Conservation (phyloP, 2,113 vertebrate genomes). For the Cygnus atratus region DNA sequence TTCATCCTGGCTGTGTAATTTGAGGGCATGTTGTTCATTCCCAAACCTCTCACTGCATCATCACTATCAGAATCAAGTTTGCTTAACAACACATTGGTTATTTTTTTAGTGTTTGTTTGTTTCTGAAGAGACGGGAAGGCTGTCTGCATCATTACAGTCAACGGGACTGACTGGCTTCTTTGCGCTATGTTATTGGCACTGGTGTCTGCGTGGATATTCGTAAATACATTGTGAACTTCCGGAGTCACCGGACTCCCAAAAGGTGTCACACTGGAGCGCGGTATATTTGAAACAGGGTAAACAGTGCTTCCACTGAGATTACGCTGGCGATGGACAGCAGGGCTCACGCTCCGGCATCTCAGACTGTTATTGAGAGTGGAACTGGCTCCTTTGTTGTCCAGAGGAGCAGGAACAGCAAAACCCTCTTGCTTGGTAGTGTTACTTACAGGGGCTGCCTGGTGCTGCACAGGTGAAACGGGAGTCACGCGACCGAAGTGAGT, state of each 20-base stretch:
- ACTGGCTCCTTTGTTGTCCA: constrained; percentile 87
- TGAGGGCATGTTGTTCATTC: constrained; percentile 90
- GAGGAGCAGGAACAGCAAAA: constrained; percentile 94
- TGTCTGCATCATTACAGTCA: constrained; percentile 99
- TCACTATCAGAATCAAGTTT: constrained; percentile 92
- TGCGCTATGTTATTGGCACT: constrained; percentile 90
- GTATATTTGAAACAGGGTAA: constrained; percentile 78
- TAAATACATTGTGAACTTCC: constrained; percentile 87
- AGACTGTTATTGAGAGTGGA: constrained; percentile 81
- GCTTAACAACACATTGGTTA: constrained; percentile 89
- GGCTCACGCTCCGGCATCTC: constrained; percentile 95
- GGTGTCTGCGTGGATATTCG: constrained; percentile 81
- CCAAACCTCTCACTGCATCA: constrained; percentile 87
- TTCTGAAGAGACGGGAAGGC: constrained; percentile 85
- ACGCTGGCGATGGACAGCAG: constrained; percentile 92
- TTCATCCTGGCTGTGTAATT: constrained; percentile 98
- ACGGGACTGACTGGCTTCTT: constrained; percentile 94
- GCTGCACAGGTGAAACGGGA: constrained; percentile 93
- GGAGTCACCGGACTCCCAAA: constrained; percentile 89
- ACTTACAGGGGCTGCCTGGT: constrained; percentile 83
- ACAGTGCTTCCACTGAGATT: constrained; percentile 88
- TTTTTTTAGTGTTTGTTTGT: constrained; percentile 86
- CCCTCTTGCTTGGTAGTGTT: constrained; percentile 90
- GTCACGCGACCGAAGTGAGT: constrained; percentile 91
- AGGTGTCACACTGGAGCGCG: constrained; percentile 83